Base-by-base conservation (phyloP, 1,140 invertebrate genomes). In the Plodia interpunctella region DNA sequence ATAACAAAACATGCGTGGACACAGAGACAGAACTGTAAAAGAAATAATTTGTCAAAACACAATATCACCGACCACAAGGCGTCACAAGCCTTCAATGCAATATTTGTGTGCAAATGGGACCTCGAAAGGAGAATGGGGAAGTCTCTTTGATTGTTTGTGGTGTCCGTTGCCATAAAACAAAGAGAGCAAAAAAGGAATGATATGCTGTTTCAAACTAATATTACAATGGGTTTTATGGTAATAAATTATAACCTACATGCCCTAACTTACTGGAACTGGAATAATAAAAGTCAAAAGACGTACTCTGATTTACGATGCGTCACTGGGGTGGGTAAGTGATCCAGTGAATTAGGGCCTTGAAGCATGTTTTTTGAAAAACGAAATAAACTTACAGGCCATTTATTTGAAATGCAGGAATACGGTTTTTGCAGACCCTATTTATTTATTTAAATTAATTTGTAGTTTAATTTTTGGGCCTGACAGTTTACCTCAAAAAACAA, bases 1-100 rank as follows among this genome's bases (percentile, higher is more conserved):
- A 70, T 66, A 72, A 83, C 76, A 81, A 80, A 85, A 86, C 83
- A 88, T 87, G 83, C 84, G 86, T 87, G 86, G 86, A 88, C 86
- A 88, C 86, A 88, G 86, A 87, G 80, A 82, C 74, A 81, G 72
- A 68, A 63, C 57, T 53, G 51, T 53, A 53, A 53, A 53, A 21
- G 10, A 53, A 53, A 53, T 25, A 11, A n/a, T n/a, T 11, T 21
- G 8, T 50, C 49, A 51, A 53, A 53, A 25, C 13, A 25, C 21
- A 53, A 21, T 25, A 53, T 20, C 5, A 44, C 38, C 15, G 13
- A 44, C n/a, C 5, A 17, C 15, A 17, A 44, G 38, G 38, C 38
- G 10, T 44, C 38, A 44, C 38, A 44, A 44, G 15, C 13, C 38
- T 17, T 44, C 32, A 17, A 17, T n/a, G 63, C 76, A 70, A 72